Conservation (phyloP, 2,888 invertebrate species). For the Epinotia ramella region DNA sequence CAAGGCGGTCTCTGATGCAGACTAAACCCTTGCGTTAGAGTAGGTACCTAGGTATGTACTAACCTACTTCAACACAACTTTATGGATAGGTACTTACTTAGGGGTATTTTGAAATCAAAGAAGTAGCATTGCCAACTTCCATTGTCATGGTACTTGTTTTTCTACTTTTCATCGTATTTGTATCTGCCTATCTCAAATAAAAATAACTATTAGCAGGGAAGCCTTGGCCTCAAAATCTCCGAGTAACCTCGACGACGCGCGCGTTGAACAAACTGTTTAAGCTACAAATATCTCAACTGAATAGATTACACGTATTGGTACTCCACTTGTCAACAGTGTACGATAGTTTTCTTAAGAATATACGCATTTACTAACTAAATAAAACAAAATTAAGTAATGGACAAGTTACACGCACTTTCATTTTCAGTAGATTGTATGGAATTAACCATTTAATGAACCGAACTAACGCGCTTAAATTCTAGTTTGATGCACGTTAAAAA, state of each 20-base stretch:
- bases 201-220: slow-evolving; percentile 74
- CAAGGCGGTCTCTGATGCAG: background rate
- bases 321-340: slow-evolving; percentile 46
- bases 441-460: too few relatives aligned
- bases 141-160: slow-evolving; percentile 58
- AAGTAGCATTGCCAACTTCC: background rate
- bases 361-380: slow-evolving; percentile 44
- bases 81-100: too few relatives aligned
- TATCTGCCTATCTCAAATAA: slow-evolving; percentile 71
- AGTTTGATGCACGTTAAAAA: too few relatives aligned
- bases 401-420: background rate
- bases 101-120: background rate
- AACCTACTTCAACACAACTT: too few relatives aligned
- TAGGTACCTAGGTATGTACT: too few relatives aligned
- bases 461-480: too few relatives aligned
- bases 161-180: slow-evolving; percentile 62
- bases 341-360: slow-evolving; percentile 44
- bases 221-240: slow-evolving; percentile 80
- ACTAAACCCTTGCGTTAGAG: background rate
- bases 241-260: slow-evolving; percentile 71
- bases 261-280: slow-evolving; percentile 74
- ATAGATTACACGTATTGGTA: slow-evolving; percentile 61
- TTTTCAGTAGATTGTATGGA: background rate
- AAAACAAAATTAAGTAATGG: background rate
- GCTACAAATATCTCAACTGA: slow-evolving; percentile 75